Evolutionary conservation across 2,113 vertebrate species (phyloP).

Genomic region (Saguinus imperator): DNA sequence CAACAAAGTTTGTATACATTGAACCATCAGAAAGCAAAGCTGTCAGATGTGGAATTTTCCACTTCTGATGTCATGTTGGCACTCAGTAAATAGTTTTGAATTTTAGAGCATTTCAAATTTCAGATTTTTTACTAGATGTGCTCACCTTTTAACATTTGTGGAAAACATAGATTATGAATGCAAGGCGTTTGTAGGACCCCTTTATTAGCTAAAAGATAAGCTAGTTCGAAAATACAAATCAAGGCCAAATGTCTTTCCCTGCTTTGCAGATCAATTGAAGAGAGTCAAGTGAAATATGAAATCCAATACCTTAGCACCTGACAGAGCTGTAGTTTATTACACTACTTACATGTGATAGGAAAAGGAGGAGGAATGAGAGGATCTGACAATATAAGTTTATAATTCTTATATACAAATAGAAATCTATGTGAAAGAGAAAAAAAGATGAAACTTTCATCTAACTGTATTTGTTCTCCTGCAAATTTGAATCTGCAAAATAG

Average conservation of each 20-base stretch:
- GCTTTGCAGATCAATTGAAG: background rate
- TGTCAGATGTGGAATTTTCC: background rate
- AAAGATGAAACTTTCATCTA: background rate
- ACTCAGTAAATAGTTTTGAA: background rate
- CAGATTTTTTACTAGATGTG: background rate
- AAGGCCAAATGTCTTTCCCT: background rate
- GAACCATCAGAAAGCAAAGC: background rate
- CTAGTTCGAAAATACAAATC: background rate
- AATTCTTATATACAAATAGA: background rate
- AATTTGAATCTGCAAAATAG: background rate
- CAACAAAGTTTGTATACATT: background rate
- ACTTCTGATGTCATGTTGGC: background rate
- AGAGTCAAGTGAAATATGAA: background rate
- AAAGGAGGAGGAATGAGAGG: too few relatives aligned
- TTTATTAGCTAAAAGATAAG: background rate
- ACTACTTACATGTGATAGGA: background rate
- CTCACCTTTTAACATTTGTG: too few relatives aligned
- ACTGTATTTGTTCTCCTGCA: background rate
- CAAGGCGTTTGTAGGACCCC: background rate
- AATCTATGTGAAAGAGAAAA: background rate
- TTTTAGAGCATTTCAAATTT: background rate
- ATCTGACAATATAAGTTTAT: background rate
- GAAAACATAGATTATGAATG: background rate
- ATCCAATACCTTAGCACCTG: background rate
- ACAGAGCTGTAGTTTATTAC: background rate